Evolutionary conservation across 2,888 invertebrate species (phyloP).

Genomic region (Dastarcus helophoroides): DNA sequence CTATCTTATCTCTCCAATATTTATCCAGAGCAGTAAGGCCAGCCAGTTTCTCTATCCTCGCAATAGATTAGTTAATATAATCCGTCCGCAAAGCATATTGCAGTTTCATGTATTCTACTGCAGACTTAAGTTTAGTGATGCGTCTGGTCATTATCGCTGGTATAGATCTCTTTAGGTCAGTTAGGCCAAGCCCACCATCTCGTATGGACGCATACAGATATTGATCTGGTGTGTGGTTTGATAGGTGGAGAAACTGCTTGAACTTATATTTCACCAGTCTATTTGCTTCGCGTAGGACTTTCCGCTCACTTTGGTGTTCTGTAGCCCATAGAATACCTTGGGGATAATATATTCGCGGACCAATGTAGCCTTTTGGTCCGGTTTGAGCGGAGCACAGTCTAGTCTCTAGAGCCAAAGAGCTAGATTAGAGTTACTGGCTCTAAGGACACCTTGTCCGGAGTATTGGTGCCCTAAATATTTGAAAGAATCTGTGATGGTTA

Average conservation of each 20-base stretch:
- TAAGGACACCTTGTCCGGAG: neutral
- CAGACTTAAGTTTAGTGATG: too few species aligned
- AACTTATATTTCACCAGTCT: neutral
- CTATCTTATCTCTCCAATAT: neutral
- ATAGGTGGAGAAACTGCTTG: conserved; percentile 4
- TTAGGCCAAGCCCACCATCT: conserved; percentile 6
- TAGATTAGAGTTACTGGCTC: neutral
- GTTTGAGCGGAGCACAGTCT: conserved; percentile 3
- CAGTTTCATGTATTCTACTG: neutral
- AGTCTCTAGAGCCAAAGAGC: conserved; percentile 1
- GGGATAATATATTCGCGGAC: conserved; percentile 3
- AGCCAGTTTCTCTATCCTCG: neutral
- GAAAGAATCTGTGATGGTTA: neutral
- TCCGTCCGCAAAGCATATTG: neutral
- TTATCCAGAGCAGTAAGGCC: too few species aligned
- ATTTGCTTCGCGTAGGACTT: conserved; percentile 2
- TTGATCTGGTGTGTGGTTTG: conserved; percentile 1
- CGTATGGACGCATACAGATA: conserved; percentile 2
- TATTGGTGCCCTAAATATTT: conserved; percentile 4
- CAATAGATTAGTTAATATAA: neutral
- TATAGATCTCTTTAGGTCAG: too few species aligned
- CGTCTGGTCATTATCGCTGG: too few species aligned
- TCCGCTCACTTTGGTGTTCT: neutral
- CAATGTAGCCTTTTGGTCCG: conserved; percentile 2
- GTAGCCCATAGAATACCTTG: conserved; percentile 2